Evolutionary conservation across 1,140 invertebrate genomes (phyloP).

Genomic region (Zaprionus tsacasi): DNA sequence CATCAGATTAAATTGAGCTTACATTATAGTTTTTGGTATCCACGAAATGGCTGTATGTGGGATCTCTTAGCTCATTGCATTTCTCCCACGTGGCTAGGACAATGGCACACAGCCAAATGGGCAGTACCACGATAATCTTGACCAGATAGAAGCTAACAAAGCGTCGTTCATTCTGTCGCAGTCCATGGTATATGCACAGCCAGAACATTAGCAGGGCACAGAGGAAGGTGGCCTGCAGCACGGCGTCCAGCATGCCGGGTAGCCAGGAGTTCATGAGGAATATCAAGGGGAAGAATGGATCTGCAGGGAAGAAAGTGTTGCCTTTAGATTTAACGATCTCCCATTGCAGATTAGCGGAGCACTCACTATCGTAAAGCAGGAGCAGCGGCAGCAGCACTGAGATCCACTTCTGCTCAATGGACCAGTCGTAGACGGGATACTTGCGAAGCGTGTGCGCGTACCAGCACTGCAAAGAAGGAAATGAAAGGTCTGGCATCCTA

Average conservation of each 20-base stretch:
- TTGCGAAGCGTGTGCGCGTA: constrained; percentile 95
- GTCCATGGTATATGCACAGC: constrained; percentile 94
- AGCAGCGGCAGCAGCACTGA: constrained; percentile 94
- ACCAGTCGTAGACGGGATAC: constrained; percentile 96
- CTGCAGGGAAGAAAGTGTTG: constrained; percentile 85
- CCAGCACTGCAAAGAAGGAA: constrained; percentile 90
- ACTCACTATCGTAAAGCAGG: constrained; percentile 95
- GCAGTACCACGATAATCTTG: constrained; percentile 94
- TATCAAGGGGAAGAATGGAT: constrained; percentile 96
- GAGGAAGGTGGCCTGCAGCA: constrained; percentile 96
- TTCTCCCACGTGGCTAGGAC: constrained; percentile 95
- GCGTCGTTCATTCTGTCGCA: constrained; percentile 95
- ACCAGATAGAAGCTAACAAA: constrained; percentile 95
- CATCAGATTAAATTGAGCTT: constrained; percentile 60
- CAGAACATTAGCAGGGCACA: constrained; percentile 95
- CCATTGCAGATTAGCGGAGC: neutral
- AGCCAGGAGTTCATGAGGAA: constrained; percentile 96
- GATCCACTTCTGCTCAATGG: constrained; percentile 99
- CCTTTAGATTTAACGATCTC: neutral
- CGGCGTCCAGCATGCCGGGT: constrained; percentile 94
- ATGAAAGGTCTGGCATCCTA: neutral
- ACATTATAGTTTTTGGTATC: constrained; percentile 96
- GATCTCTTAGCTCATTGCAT: constrained; percentile 94
- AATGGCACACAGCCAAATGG: constrained; percentile 94
- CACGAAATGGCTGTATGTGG: constrained; percentile 95